phyloP scores from a whole-genome alignment of 2,888 invertebrate species.

The Autographa gamma region DNA sequence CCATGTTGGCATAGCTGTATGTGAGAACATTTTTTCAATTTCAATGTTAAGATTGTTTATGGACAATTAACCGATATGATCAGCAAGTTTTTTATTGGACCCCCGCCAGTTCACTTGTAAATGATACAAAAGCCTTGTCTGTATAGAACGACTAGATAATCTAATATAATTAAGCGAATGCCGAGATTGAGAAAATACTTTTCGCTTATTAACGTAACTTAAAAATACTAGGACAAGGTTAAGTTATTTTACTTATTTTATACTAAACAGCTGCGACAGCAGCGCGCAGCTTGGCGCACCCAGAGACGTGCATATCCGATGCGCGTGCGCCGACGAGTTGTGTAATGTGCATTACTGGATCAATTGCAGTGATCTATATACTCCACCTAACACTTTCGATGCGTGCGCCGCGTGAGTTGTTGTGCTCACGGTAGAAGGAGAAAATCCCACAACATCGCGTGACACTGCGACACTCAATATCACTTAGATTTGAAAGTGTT shows the following conservation, averaged over 20 bases:
- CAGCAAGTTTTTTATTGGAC: too few species aligned
- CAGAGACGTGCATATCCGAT: slow-evolving; percentile 43
- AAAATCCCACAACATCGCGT: slow-evolving; percentile 18
- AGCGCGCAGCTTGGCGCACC: not conserved
- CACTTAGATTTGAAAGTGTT: slow-evolving; percentile 4
- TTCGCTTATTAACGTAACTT: slow-evolving; percentile 5
- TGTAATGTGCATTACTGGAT: slow-evolving; percentile 44
- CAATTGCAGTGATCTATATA: slow-evolving; percentile 19
- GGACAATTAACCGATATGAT: too few species aligned
- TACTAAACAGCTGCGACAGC: slow-evolving; percentile 17
- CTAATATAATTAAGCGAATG: not conserved
- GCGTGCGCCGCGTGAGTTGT: slow-evolving; percentile 15
- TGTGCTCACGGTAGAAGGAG: slow-evolving; percentile 13
- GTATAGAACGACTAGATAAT: not conserved
- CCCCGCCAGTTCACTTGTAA: too few species aligned
- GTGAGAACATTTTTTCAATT: too few species aligned
- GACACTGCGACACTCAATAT: not conserved
- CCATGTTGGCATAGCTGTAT: too few species aligned
- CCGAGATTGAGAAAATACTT: not conserved
- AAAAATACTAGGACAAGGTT: slow-evolving; percentile 41
- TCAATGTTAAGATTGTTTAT: too few species aligned
- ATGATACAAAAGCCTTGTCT: too few species aligned
- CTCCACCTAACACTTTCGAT: slow-evolving; percentile 35
- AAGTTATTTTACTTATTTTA: slow-evolving; percentile 26
- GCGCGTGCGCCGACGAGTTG: slow-evolving; percentile 41